These are phyloP conservation scores for Abrostola triplasia DNA, from an alignment of 2,888 invertebrate species.

Conservation along the genomic window DNA sequence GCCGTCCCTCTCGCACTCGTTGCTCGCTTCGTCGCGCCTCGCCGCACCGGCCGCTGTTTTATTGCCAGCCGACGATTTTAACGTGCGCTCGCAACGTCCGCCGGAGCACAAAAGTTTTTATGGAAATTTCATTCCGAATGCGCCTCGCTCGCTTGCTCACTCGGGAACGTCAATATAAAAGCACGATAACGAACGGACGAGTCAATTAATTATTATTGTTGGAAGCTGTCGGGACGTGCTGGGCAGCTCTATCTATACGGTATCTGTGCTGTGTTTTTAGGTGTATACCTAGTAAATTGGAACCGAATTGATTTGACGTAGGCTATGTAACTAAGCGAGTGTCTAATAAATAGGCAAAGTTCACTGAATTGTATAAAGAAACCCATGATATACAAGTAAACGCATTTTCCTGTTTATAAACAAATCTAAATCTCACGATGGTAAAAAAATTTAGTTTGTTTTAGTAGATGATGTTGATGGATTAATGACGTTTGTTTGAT, in stretches of 20 bases:
- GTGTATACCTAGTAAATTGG: slow-evolving; percentile 46
- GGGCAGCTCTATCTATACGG: slow-evolving; percentile 75
- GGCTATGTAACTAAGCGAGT: slow-evolving; percentile 9
- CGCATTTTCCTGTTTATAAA: no score
- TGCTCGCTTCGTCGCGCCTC: slow-evolving; percentile 82
- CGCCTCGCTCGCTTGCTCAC: slow-evolving; percentile 85
- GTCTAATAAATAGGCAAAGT: slow-evolving; percentile 16
- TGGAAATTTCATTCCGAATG: slow-evolving; percentile 89
- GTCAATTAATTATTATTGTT: slow-evolving; percentile 89
- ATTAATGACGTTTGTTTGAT: no score
- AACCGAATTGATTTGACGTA: slow-evolving; percentile 34
- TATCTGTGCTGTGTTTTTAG: slow-evolving; percentile 66
- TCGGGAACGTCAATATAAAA: slow-evolving; percentile 88
- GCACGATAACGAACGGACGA: slow-evolving; percentile 88
- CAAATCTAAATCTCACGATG: no score
- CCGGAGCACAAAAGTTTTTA: slow-evolving; percentile 88
- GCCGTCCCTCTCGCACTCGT: slow-evolving; percentile 81
- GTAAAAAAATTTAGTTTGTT: no score
- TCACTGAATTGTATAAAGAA: neutral
- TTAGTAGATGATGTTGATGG: no score
- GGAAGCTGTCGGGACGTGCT: slow-evolving; percentile 84
- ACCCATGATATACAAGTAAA: no score
- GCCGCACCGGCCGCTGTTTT: slow-evolving; percentile 88
- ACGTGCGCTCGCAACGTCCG: slow-evolving; percentile 89
- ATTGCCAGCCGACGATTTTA: slow-evolving; percentile 88